Conservation (phyloP, 2,888 invertebrate species). For the Beris chalybata region DNA sequence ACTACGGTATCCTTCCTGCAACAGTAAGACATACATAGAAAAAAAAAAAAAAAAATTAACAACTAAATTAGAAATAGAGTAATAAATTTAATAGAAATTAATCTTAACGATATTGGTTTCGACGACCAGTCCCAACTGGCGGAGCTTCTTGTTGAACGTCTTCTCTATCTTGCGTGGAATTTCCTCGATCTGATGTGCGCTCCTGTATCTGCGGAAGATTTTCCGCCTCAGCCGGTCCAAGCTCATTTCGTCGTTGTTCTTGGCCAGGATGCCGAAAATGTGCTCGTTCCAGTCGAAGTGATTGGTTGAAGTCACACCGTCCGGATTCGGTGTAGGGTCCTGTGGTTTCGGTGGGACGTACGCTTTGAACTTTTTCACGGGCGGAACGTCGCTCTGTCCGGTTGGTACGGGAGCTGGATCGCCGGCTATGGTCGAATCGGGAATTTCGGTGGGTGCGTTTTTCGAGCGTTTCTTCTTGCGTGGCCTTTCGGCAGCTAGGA, state of each 20-base stretch:
- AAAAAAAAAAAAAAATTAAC: not conserved
- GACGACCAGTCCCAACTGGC: conserved; percentile 66
- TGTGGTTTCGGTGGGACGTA: not conserved
- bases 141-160: conserved; percentile 73
- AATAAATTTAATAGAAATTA: conserved; percentile 20
- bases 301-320: not conserved
- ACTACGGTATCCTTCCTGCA: too few relatives aligned
- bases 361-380: conserved; percentile 10
- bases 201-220: conserved; percentile 66
- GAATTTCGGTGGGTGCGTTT: not conserved
- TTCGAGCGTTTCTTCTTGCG: not conserved
- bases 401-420: not conserved
- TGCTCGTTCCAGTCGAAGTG: conserved; percentile 35
- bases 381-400: not conserved
- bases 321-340: not conserved
- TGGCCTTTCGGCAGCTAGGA: not conserved
- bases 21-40: not conserved
- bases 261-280: conserved; percentile 32
- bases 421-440: not conserved
- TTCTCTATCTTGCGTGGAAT: conserved; percentile 65
- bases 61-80: not conserved
- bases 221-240: conserved; percentile 77
- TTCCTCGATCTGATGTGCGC: conserved; percentile 56
- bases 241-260: conserved; percentile 64
- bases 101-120: conserved; percentile 62